phyloP scores from a whole-genome alignment of 2,888 invertebrate species.

The Drosophila lutescens region DNA sequence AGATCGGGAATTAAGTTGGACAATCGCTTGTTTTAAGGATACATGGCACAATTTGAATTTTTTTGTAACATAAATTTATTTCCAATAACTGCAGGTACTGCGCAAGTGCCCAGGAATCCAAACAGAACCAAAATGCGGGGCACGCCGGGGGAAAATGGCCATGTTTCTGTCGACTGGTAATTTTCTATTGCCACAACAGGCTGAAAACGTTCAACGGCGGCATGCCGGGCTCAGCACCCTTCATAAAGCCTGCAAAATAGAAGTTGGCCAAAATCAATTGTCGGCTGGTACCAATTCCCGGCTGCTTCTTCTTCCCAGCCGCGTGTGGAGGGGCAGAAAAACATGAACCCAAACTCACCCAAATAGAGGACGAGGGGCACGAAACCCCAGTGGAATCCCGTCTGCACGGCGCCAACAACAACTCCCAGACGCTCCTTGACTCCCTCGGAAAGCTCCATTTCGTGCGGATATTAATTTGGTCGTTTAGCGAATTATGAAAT shows the following conservation, averaged over 20 bases:
- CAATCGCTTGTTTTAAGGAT: neutral
- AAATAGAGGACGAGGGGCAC: conserved; percentile 89
- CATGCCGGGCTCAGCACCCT: conserved; percentile 89
- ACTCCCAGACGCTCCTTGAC: conserved; percentile 87
- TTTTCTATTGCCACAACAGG: conserved; percentile 82
- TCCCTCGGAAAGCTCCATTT: conserved; percentile 85
- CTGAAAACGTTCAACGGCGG: conserved; percentile 85
- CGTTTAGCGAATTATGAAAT: conserved; percentile 28
- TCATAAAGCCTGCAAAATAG: conserved; percentile 86
- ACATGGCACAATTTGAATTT: neutral
- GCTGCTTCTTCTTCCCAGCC: conserved; percentile 33
- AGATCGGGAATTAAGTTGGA: neutral
- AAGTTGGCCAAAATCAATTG: conserved; percentile 12
- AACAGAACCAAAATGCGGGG: conserved; percentile 29
- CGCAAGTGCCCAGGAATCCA: conserved; percentile 42
- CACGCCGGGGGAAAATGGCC: conserved; percentile 3
- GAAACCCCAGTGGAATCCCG: conserved; percentile 89
- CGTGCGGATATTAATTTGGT: conserved; percentile 4
- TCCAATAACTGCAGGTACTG: conserved; percentile 49
- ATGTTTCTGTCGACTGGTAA: conserved; percentile 1
- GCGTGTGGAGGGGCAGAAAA: conserved; percentile 48
- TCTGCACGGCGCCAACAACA: conserved; percentile 87
- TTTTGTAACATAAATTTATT: conserved; percentile 64
- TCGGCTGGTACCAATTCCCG: neutral
- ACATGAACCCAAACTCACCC: conserved; percentile 84